These are phyloP conservation scores for Phocoena phocoena DNA, from an alignment of 2,113 vertebrate genomes.

Conservation along the genomic window DNA sequence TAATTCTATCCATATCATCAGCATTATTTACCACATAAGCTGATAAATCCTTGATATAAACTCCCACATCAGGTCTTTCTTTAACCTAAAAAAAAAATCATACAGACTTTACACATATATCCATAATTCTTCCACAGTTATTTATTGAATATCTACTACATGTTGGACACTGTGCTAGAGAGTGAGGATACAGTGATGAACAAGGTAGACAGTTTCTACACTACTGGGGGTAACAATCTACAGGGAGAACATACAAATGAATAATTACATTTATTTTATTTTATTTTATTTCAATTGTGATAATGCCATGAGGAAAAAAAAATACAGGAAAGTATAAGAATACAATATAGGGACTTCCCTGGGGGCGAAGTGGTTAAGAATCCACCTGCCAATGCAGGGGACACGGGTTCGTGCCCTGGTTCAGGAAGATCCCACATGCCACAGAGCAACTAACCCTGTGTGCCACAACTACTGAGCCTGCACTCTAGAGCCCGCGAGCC, in stretches of 20 bases:
- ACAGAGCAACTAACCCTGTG: too few species aligned
- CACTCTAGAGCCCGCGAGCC: too few species aligned
- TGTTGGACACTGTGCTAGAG: neutral
- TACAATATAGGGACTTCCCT: neutral
- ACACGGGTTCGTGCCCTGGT: too few species aligned
- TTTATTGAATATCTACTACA: neutral
- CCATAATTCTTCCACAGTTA: neutral
- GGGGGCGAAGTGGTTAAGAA: too few species aligned
- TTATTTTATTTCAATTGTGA: neutral
- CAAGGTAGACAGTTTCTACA: neutral
- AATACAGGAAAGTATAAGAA: neutral
- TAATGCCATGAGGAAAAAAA: neutral
- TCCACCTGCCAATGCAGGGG: too few species aligned
- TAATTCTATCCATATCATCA: constrained; percentile 99
- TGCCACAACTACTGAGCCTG: too few species aligned
- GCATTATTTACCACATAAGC: constrained; percentile 99
- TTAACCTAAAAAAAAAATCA: constrained; percentile 89
- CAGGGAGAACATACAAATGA: neutral
- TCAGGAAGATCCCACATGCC: too few species aligned
- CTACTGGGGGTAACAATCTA: neutral
- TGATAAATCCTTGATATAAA: constrained; percentile 98
- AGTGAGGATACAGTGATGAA: neutral
- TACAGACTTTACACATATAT: neutral
- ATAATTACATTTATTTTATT: neutral
- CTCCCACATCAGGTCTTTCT: constrained; percentile 98